Conservation (phyloP, 1,140 invertebrate species). For the roundworm (Caenorhabditis elegans) region DNA sequence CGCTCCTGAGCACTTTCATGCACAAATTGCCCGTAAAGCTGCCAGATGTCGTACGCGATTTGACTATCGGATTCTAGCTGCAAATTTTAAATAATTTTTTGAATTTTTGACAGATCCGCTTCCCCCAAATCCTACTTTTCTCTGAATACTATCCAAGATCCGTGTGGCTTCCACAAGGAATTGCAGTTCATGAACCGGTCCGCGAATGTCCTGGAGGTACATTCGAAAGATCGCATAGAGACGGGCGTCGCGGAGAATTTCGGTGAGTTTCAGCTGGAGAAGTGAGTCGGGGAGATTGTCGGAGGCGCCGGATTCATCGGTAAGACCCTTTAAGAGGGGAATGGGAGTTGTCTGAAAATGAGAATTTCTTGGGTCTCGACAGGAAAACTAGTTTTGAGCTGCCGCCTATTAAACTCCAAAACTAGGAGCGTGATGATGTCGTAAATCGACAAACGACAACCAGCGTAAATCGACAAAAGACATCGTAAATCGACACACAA, state of each 20-base stretch:
- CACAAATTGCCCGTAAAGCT: constrained; percentile 36
- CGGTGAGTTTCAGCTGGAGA: constrained; percentile 47
- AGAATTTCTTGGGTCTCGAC: too few species aligned
- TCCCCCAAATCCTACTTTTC: constrained; percentile 34
- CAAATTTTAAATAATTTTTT: neutral
- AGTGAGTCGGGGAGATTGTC: constrained; percentile 46
- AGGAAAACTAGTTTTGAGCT: too few species aligned
- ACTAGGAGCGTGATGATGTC: too few species aligned
- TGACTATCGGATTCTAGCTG: constrained; percentile 32
- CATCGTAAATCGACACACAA: too few species aligned
- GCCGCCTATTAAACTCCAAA: too few species aligned
- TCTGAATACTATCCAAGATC: constrained; percentile 48
- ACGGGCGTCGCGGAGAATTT: constrained; percentile 46
- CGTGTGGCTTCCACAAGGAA: constrained; percentile 44
- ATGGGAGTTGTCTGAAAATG: constrained; percentile 34
- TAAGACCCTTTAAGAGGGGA: constrained; percentile 37
- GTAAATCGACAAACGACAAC: too few species aligned
- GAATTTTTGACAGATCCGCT: neutral
- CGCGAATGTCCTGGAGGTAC: constrained; percentile 45
- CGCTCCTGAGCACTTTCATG: constrained; percentile 40
- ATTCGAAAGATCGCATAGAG: constrained; percentile 46
- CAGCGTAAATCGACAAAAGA: too few species aligned
- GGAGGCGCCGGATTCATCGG: neutral
- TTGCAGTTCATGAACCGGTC: constrained; percentile 48
- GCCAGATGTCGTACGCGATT: constrained; percentile 41